Percentiles rank a stretch among this genome's conserved stretches.
phyloP scores from a whole-genome alignment of 2,113 vertebrate genomes.

The Nyctereutes procyonoides region DNA sequence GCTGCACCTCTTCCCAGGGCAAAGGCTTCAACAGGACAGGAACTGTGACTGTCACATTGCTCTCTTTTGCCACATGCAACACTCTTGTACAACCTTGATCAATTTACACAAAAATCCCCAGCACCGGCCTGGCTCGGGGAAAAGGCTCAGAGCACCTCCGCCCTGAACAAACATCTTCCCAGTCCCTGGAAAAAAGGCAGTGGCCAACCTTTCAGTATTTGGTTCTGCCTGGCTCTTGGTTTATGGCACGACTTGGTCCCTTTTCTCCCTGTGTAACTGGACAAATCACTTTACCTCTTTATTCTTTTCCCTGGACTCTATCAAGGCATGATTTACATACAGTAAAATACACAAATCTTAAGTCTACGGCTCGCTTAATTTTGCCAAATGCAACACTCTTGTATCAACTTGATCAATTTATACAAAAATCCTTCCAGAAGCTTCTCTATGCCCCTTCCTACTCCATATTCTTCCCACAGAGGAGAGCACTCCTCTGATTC shows the following conservation, averaged over 20 bases:
- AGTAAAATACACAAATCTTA: background rate
- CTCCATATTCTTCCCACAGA: background rate
- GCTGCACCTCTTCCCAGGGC: background rate
- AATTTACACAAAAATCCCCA: background rate
- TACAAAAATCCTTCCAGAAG: background rate
- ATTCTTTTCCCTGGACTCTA: background rate
- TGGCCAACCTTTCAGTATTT: background rate
- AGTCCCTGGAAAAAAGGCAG: background rate
- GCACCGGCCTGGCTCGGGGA: background rate
- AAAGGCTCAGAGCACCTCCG: rapidly evolving
- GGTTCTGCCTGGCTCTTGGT: background rate
- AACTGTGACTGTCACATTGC: rapidly evolving
- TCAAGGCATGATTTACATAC: background rate
- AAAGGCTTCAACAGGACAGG: background rate
- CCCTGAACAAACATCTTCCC: too few species aligned
- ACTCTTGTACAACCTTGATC: too few species aligned
- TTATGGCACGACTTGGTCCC: background rate
- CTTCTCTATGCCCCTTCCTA: background rate
- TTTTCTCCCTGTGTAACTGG: too few species aligned
- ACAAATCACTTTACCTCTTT: background rate
- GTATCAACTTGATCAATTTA: background rate
- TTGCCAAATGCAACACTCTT: background rate
- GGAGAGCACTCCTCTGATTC: background rate
- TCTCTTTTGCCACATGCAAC: background rate
- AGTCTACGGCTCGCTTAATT: background rate